Evolutionary conservation across 1,140 invertebrate species (phyloP), one percentile per base, ranked within the genome.

Genomic region (Tetragonula clypearis): DNA sequence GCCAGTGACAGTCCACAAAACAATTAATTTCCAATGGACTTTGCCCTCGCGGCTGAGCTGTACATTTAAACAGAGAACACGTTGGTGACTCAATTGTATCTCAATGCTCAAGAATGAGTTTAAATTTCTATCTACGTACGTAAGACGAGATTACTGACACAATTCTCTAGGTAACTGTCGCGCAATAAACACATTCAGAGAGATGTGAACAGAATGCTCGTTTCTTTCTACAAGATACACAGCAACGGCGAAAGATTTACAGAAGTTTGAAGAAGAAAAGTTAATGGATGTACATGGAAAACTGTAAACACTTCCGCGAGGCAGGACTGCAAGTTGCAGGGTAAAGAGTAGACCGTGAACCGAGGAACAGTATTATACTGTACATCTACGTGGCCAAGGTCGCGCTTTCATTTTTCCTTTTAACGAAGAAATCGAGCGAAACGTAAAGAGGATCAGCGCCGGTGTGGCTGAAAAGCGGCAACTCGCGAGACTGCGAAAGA

Each of bases 361-460:
- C 30, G 6, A 53, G 9, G 12, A 79, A 66, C 56, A 23, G 23
- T 26, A n/a, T 8, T 35, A 35, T 35, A 35, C 35, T 35, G 30
- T 66, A 79, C 35, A 65, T 66, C 62, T 11, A 76, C n/a, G 9
- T 8, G 19, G 4, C 41, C 41, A 11, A 49, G 26, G 49, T 11
- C 30, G 17, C 17, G 8, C 23, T 11, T 17, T 41, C 58, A 15
- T 49, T 14, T 41, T 11, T 65, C 12, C n/a, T 53, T 49, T 65
- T 53, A 65, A 65, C n/a, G 5, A 35, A 78, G 41, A 65, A 78
- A 78, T 65, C 19, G 60, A 78, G 78, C 26, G 12, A 69, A 53
- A 53, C n/a, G 66, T 41, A 49, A 49, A 14, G 26, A 69, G 78
- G 53, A 79, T 80, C 79, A n/a, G 30, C 19, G 19, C 26, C 14